Evolutionary conservation across 2,797 vertebrate genomes (phyloP), one percentile per base, ranked within the genome.

Genomic region (Rachycentron canadum): DNA sequence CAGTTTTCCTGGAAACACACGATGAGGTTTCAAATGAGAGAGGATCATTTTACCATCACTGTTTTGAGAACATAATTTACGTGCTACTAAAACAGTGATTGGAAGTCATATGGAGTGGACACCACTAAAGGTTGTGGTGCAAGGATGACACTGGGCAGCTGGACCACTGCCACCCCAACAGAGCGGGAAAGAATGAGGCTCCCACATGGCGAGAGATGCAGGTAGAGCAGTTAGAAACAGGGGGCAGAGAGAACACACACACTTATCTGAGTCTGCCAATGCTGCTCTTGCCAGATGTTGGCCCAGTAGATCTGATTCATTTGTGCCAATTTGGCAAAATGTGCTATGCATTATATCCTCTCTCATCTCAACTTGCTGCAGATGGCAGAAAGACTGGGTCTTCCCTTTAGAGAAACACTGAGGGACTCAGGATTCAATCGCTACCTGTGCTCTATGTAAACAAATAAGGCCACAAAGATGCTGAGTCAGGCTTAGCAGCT

Each of bases 221-320:
- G 73, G 85, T 61, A 67, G 73, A 76, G 67, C 43, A 82, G 70
- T 82, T 32, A 61, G 53, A 79, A 75, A 84, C 79, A 82, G 68
- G 77, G 83, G 79, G 61, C 68, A 84, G 57, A 83, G 78, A 71
- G 69, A 62, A 49, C 45, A 58, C 69, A 68, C 10, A 34, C 71
- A 71, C 76, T 89, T 85, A 91, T 92, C 90, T 81, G 69, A 69
- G 68, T 79, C 79, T 79, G 79, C 74, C 69, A 73, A 78, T 58
- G 63, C 78, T 69, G 59, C 71, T 80, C 40, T 64, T 26, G 78
- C 86, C 93, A 94, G 90, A 92, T 93, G 91, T 93, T 84, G 74
- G 47, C 78, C 63, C 73, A 57, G 26, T 25, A 64, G 62, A 88
- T 30, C 72, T 53, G 62, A 85, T 76, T 90, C 73, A 66, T 67